Base-by-base conservation (phyloP, 2,797 vertebrate genomes). In the Aythya fuligula region DNA sequence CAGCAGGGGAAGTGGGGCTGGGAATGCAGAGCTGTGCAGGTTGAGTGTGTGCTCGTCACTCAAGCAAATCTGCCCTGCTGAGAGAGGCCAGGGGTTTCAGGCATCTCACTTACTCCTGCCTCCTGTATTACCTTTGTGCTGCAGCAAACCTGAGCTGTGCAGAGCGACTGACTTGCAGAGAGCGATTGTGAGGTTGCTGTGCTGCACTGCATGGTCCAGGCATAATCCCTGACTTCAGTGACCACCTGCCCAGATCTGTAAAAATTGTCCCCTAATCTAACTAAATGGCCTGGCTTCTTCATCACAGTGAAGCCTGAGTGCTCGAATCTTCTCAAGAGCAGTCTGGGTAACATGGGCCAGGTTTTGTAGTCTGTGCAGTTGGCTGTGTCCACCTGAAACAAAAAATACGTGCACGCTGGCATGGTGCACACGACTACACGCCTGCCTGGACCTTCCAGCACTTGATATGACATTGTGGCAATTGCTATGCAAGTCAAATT, bases 151-250 rank as follows among this genome's bases (percentile, higher is more conserved):
- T 2, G 32, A 5, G 41, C 71, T 47, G 47, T 4, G 34, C 84
- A 43, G 65, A 70, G 73, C 2, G 1, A 13, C 13, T 0, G 0
- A 8, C 58, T 45, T 0, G 2, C 45, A 3, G 0, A 8, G 71
- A 15, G 51, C 0, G 14, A 72, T 77, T 9, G 1, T 0, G 43
- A 71, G 45, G 72, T 53, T 7, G 67, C 71, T 41, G 62, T 1
- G 58, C 66, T 49, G 34, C 0, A 0, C 69, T 34, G 36, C 85
- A 19, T 0, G 2, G 30, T 16, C 41, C 79, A 38, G 72, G 24
- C n/a, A 34, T 1, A 71, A 43, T n/a, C 30, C 25, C 65, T 20
- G 49, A 22, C 64, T 64, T 28, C 61, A 24, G 12, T 32, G 64
- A 49, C 30, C 70, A 18, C 49, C 83, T 56, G 41, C 19, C 62